phyloP scores from a whole-genome alignment of 1,140 invertebrate species.

The Drosophila quadrilineata region DNA sequence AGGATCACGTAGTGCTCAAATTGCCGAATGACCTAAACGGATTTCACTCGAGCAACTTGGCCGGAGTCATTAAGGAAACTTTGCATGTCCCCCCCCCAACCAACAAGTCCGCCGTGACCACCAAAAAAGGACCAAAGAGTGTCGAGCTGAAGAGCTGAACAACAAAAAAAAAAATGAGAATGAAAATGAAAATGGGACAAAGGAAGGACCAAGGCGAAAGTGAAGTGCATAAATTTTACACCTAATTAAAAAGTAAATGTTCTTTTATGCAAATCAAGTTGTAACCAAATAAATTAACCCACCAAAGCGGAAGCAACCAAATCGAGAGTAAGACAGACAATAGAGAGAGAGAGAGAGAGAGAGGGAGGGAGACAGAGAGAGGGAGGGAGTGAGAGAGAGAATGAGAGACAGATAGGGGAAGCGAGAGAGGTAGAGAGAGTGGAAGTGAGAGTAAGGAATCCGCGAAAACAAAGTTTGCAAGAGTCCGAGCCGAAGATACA shows the following conservation, averaged over 20 bases:
- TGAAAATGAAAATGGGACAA: conserved; percentile 19
- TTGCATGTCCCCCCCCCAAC: not conserved
- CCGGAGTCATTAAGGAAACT: not conserved
- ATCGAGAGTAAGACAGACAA: conserved; percentile 11
- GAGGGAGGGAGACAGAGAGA: not conserved
- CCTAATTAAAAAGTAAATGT: conserved; percentile 79
- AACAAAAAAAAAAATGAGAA: not conserved
- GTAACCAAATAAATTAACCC: conserved; percentile 75
- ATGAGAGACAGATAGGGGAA: not conserved
- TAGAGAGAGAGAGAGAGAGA: not conserved
- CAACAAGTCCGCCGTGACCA: not conserved
- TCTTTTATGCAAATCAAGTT: conserved; percentile 79
- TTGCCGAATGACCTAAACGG: not conserved
- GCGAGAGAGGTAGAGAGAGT: too few relatives aligned
- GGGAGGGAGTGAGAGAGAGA: conserved; percentile 4
- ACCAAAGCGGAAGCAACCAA: conserved; percentile 3
- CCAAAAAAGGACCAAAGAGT: conserved; percentile 5
- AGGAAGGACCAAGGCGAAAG: conserved; percentile 53
- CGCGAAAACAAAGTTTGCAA: conserved; percentile 16
- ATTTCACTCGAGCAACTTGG: not conserved
- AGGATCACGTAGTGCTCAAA: not conserved
- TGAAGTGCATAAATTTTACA: conserved; percentile 79
- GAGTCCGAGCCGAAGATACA: not conserved
- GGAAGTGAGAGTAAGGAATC: too few relatives aligned
- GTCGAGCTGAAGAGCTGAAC: not conserved